Evolutionary conservation across 2,888 invertebrate genomes (phyloP).

Genomic region (Chrysolina americana): DNA sequence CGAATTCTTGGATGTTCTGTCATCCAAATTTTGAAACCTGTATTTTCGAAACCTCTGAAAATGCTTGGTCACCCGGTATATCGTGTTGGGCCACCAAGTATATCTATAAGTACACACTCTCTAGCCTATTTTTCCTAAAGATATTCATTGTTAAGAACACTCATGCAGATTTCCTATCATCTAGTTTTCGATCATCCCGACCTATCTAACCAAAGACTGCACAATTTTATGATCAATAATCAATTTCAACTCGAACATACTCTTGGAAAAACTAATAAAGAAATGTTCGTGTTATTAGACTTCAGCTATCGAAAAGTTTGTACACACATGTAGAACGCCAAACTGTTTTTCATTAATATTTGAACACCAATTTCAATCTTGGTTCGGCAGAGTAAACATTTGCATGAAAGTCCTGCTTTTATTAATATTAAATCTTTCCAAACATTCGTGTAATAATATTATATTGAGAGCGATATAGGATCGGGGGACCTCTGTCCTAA

Average conservation of each 20-base stretch:
- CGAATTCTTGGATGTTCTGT: too few species aligned
- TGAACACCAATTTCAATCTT: slow-evolving; percentile 49
- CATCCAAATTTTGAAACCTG: too few species aligned
- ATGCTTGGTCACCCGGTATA: too few species aligned
- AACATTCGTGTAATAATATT: slow-evolving; percentile 43
- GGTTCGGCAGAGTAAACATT: slow-evolving; percentile 50
- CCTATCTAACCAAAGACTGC: too few species aligned
- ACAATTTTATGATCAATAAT: not conserved
- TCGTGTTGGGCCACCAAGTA: too few species aligned
- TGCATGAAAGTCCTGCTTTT: slow-evolving; percentile 52
- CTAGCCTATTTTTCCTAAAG: too few species aligned
- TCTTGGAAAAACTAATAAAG: slow-evolving; percentile 5
- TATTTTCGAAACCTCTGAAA: too few species aligned
- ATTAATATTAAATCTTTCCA: slow-evolving; percentile 55
- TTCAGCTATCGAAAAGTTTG: slow-evolving; percentile 16
- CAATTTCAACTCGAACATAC: not conserved
- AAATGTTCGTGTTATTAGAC: slow-evolving; percentile 13
- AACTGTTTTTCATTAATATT: slow-evolving; percentile 45
- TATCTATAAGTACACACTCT: too few species aligned
- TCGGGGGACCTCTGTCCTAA: slow-evolving; percentile 43
- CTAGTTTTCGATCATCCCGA: too few species aligned
- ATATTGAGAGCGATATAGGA: slow-evolving; percentile 45
- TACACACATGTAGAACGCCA: slow-evolving; percentile 14
- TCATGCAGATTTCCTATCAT: too few species aligned
- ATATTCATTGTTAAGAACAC: too few species aligned